Conservation (phyloP, 2,888 invertebrate species). For the Esperia sulphurella region DNA sequence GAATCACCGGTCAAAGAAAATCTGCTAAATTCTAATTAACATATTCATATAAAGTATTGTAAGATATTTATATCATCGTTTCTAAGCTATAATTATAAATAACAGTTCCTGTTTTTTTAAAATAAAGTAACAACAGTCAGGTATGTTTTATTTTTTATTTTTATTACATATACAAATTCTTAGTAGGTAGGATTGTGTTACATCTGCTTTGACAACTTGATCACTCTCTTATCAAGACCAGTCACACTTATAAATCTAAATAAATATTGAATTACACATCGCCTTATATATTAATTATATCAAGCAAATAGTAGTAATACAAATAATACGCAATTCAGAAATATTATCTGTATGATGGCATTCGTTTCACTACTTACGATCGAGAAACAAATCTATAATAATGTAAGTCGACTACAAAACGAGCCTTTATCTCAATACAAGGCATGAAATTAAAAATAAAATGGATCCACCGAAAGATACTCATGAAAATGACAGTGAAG, state of each 20-base stretch:
- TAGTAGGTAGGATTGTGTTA: no score
- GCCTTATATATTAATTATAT: slow-evolving; percentile 1
- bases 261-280: slow-evolving; percentile 11
- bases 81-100: no score
- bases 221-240: slow-evolving; percentile 1
- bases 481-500: slow-evolving; percentile 21
- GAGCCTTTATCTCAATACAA: background rate
- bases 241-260: slow-evolving; percentile 12
- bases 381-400: background rate
- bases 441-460: background rate
- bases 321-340: slow-evolving; percentile 20
- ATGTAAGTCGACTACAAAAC: background rate
- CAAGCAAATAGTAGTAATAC: slow-evolving; percentile 22
- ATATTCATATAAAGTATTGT: background rate
- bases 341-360: background rate
- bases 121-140: no score
- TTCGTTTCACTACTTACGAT: background rate
- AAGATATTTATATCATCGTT: no score
- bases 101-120: no score
- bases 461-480: slow-evolving; percentile 4
- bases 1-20: background rate
- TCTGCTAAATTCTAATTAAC: background rate
- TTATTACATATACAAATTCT: no score
- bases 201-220: background rate
- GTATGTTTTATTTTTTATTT: no score